These are phyloP conservation scores for Cricetomys ansorgei DNA, from an alignment of 2,113 vertebrate species.

Conservation along the genomic window DNA sequence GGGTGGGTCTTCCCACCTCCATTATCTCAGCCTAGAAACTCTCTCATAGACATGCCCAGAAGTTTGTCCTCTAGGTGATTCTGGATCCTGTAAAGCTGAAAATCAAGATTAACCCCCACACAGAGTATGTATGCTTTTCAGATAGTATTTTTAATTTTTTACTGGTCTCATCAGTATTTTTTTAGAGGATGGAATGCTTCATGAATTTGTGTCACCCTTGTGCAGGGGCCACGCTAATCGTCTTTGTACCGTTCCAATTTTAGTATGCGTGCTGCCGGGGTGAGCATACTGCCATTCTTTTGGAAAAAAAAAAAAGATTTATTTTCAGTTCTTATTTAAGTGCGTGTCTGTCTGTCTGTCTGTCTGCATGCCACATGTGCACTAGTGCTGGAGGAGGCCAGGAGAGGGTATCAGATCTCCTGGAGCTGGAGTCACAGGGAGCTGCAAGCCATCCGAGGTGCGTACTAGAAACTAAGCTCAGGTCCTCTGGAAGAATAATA, in stretches of 20 bases:
- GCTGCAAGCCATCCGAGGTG: background rate
- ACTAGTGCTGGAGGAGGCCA: background rate
- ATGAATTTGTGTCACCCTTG: background rate
- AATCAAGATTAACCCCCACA: background rate
- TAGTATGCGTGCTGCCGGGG: background rate
- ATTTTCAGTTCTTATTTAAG: background rate
- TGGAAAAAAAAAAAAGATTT: background rate
- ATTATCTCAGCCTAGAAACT: background rate
- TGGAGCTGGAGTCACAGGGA: background rate
- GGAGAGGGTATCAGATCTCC: background rate
- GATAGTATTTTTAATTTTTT: background rate
- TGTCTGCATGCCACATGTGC: background rate
- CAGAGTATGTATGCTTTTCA: background rate
- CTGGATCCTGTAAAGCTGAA: background rate
- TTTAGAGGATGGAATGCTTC: background rate
- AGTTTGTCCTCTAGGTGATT: background rate
- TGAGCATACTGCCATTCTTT: background rate
- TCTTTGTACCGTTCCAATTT: background rate
- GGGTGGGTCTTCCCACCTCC: no score
- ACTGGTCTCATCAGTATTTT: background rate
- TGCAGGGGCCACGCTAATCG: background rate
- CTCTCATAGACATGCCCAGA: background rate
- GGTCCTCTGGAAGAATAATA: background rate
- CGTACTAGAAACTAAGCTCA: no score
- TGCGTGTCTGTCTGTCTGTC: background rate